Percentiles rank a stretch among this genome's conserved stretches.
Evolutionary conservation across 1,140 invertebrate species (phyloP).

Genomic region (Anadara kagoshimensis): DNA sequence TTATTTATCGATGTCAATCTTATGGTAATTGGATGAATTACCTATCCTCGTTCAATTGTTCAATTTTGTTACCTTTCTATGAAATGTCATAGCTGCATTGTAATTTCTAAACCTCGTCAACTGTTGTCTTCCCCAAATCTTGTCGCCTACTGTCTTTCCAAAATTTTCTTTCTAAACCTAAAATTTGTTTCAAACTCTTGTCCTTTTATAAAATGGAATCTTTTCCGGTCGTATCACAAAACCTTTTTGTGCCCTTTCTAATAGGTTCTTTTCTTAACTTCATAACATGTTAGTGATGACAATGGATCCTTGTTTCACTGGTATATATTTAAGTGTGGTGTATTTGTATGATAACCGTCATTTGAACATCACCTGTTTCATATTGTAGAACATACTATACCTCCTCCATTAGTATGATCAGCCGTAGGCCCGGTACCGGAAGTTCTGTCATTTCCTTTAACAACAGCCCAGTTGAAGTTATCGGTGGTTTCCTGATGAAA

Average conservation of each 20-base stretch:
- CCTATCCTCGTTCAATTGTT: neutral
- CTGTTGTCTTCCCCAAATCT: too few relatives aligned
- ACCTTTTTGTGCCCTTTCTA: neutral
- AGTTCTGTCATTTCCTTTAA: neutral
- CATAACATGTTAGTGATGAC: neutral
- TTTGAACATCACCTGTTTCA: neutral
- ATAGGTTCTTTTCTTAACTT: neutral
- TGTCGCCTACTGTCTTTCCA: too few relatives aligned
- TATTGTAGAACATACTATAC: neutral
- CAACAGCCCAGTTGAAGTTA: conserved; percentile 4
- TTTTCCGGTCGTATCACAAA: neutral
- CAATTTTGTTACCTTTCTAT: neutral
- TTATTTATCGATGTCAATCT: neutral
- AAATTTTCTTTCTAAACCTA: too few relatives aligned
- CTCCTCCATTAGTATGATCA: conserved; percentile 10
- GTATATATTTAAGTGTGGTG: neutral
- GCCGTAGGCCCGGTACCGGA: conserved; percentile 1
- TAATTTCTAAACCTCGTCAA: too few relatives aligned
- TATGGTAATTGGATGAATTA: neutral
- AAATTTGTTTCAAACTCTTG: too few relatives aligned
- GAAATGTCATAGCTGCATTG: too few relatives aligned
- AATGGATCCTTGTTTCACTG: neutral
- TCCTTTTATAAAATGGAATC: neutral
- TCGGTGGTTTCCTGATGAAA: neutral
- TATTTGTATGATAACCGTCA: neutral